Evolutionary conservation across 2,113 vertebrate species (phyloP), one percentile per base, ranked within the genome.

Genomic region (Periophthalmus modestus): DNA sequence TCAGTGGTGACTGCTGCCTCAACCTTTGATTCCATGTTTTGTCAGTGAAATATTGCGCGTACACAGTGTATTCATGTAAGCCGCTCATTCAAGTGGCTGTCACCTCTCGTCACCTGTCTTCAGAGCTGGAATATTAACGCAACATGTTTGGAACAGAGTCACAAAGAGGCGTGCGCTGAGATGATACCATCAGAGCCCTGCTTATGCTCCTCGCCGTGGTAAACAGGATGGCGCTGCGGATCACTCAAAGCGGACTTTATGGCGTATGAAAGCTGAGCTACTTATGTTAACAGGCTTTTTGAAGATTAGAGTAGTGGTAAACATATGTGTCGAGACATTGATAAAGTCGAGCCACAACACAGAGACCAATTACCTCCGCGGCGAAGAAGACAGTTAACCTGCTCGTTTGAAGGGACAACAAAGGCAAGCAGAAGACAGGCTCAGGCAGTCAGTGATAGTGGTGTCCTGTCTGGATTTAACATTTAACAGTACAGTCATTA

Each of bases 271-370:
- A 90, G 85, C 90, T 85, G 88, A 92, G 92, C 92, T 92, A 89
- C 92, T 93, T 93, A 93, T 93, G 92, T 89, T 93, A 92, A 93
- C 92, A 92, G 85, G 89, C 89, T 93, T 92, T 92, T 91, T 93
- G 92, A 91, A 93, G 92, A 92, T 93, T 93, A 93, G 73, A 89
- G 83, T 90, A 84, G 85, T 88, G 88, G 90, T 92, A 92, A 92
- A 93, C 90, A 93, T 87, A 92, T 84, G 88, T 90, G 90, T 92
- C 90, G 82, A 88, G 84, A 81, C 82, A 68, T 83, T 55, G 87
- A 88, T 86, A 77, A 89, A 84, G 74, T 77, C 70, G 78, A 84
- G 86, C 74, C 72, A 77, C 83, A 84, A 88, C 84, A 87, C 79
- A 78, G 72, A 85, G 79, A 74, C 77, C 84, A 90, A 92, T 91